Base-by-base conservation (phyloP, 2,113 vertebrate genomes). In the Eidolon helvum region DNA sequence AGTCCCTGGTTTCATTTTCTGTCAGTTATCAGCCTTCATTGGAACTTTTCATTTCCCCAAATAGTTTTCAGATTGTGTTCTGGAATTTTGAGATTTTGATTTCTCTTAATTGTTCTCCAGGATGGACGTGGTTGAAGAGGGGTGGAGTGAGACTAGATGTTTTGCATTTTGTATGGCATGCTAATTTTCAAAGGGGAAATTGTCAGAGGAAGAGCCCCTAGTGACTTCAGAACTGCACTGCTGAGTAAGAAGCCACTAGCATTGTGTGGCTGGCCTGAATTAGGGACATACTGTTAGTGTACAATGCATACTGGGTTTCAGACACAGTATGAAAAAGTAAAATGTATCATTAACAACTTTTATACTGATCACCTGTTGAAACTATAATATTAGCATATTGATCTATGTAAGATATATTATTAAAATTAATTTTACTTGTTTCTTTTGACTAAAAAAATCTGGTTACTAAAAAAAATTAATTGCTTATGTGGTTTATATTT, bases 1-100 rank as follows among this genome's bases (percentile, higher is more conserved):
- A 84, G 55, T 94, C 21, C 33, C 59, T 97, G 6, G 0, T 91
- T 95, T 87, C 22, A 0, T 85, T 91, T 87, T 92, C 91, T 97
- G 96, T 96, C 78, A 87, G 71, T 97, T 97, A 97, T 95, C 80
- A 90, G 91, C 79, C 94, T 93, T 87, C 95, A 61, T 61, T 95
- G 57, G 33, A 89, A 78, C 71, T 87, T 85, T 93, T 91, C 35
- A 38, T 96, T 96, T 96, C 85, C 50, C 40, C 63, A 12, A 77
- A 15, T 74, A 68, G 22, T 65, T 45, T 22, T 38, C 33, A 26
- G 5, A 69, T 91, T 96, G 84, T 92, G 12, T 80, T 97, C 85
- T 59, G 92, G 16, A 0, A 71, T 74, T 94, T 83, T 92, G 53
- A 66, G 65, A 0, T 77, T 91, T 78, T 80, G 33, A 69, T 91